phyloP scores from a whole-genome alignment of 2,888 invertebrate species.

The Acanthopleura granulata region DNA sequence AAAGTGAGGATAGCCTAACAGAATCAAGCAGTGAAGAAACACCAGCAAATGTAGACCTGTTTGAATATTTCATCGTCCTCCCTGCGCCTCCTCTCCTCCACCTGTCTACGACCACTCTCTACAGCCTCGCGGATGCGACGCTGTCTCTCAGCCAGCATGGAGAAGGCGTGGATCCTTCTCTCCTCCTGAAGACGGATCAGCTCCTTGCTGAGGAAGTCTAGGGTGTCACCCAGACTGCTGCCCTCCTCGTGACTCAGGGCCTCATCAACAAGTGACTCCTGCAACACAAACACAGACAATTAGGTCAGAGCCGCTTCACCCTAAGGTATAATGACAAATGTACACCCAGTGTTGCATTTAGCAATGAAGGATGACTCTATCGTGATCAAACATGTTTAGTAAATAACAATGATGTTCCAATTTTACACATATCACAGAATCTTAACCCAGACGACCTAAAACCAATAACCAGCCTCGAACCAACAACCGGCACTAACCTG shows the following conservation, averaged over 20 bases:
- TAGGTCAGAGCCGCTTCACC: no score
- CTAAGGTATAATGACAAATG: no score
- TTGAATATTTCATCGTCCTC: slow-evolving; percentile 87
- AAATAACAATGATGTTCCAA: background rate
- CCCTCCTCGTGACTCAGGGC: slow-evolving; percentile 81
- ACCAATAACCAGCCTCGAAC: no score
- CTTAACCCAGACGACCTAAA: no score
- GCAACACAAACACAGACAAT: background rate
- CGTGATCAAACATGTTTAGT: background rate
- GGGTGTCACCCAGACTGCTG: slow-evolving; percentile 78
- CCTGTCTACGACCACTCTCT: slow-evolving; percentile 84
- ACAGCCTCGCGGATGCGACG: slow-evolving; percentile 82
- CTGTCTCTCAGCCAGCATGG: slow-evolving; percentile 83
- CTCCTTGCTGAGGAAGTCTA: slow-evolving; percentile 85
- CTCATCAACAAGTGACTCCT: slow-evolving; percentile 72
- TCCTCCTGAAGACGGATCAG: slow-evolving; percentile 82
- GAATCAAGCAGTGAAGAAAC: background rate
- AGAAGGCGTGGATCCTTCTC: slow-evolving; percentile 82
- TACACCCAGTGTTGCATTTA: no score
- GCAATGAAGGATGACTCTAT: no score
- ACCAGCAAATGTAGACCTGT: slow-evolving; percentile 70
- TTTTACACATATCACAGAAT: no score
- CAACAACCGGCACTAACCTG: slow-evolving; percentile 45
- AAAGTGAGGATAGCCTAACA: no score
- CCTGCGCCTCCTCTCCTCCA: slow-evolving; percentile 79